These are phyloP conservation scores for Hystrix cristata DNA, from an alignment of 2,113 vertebrate species.

Conservation along the genomic window DNA sequence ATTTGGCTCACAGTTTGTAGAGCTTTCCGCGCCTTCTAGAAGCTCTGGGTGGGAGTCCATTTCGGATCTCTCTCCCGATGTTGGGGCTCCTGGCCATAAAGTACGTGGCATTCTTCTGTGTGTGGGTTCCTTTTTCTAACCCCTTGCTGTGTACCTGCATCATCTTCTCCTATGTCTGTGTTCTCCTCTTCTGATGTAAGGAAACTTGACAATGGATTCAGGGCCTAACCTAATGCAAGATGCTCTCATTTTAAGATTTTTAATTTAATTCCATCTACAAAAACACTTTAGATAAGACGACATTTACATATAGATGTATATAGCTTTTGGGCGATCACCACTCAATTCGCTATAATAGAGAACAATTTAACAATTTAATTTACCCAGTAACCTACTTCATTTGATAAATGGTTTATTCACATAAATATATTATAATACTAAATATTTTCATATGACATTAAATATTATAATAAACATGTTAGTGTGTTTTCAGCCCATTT, in stretches of 20 bases:
- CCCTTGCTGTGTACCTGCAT: neutral
- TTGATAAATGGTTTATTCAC: neutral
- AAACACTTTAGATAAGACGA: neutral
- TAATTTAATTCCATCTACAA: neutral
- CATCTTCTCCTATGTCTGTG: neutral
- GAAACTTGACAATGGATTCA: neutral
- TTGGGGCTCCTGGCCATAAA: neutral
- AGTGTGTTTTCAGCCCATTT: neutral
- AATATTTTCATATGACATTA: neutral
- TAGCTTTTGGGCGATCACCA: neutral
- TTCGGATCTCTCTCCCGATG: neutral
- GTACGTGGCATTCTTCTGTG: neutral
- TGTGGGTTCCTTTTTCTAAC: neutral
- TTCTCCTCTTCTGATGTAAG: neutral
- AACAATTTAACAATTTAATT: neutral
- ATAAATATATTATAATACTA: neutral
- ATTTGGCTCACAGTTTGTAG: neutral
- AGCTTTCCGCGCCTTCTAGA: neutral
- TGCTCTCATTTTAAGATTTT: neutral
- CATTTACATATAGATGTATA: neutral
- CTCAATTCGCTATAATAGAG: neutral
- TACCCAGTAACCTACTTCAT: neutral
- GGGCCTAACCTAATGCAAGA: neutral
- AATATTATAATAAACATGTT: neutral
- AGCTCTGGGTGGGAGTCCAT: neutral